Evolutionary conservation across 2,797 vertebrate genomes (phyloP), one percentile per base, ranked within the genome.

Genomic region (Esox lucius): DNA sequence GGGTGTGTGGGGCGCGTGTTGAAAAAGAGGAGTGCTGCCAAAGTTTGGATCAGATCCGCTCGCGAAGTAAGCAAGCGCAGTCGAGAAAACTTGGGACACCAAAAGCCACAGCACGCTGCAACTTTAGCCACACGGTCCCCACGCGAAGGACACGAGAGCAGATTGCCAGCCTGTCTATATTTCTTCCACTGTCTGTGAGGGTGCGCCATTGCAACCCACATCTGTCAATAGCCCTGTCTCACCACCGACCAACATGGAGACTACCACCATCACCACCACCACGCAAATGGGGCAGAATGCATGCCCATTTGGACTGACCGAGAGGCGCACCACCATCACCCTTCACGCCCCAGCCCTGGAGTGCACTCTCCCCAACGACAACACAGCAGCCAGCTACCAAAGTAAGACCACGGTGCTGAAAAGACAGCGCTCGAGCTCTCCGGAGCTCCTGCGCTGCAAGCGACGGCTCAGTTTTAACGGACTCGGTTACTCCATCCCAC

Each of bases 371-470:
- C 81, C 85, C 42, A 75, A 81, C 79, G 65, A 79, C 26, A 71
- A 33, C 24, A 0, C 62, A 75, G 81, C 79, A 1, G 75, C 77
- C 22, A 83, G 69, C 31, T 87, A 77, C 83, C 90, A 91, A 33
- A 91, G 83, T 84, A 91, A 92, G 62, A 79, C 75, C 71, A 94
- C 93, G 89, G 93, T 93, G 92, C 91, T 93, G 91, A 95, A 95
- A 88, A 94, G 94, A 92, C 94, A 94, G 93, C 92, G 93, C 85
- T 94, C 94, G 51, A 85, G 88, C 59, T 96, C 96, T 0, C 97
- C 97, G 0, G 96, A 97, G 80, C 93, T 97, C 22, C 90, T 98
- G 78, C 95, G 97, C 80, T 98, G 97, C 90, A 96, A 96, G 80
- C 88, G 95, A 80, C 94, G 96, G 17, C 86, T 96, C 78, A 94